Base-by-base conservation (phyloP, 2,113 vertebrate genomes). In the Aythya baeri region DNA sequence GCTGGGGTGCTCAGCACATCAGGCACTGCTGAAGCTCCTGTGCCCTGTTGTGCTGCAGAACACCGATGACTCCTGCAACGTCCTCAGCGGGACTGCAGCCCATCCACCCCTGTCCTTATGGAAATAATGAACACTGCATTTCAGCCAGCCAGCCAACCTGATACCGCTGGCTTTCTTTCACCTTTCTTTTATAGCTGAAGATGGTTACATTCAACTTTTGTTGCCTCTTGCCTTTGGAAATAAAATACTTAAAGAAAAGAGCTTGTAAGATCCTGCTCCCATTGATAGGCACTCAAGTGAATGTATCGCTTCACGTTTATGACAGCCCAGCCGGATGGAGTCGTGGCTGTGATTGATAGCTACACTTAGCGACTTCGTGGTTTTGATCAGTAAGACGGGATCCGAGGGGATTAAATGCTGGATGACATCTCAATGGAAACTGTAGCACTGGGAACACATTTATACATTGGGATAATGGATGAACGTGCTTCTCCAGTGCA, bases 381-480 rank as follows among this genome's bases (percentile, higher is more conserved):
- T 79, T 96, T 88, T 94, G 88, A 97, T 94, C 89, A 92, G 68
- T 87, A 81, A 88, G 89, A 80, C 88, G 93, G 89, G 70, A 95
- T 92, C 92, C 88, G 78, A 87, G 74, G 83, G 91, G 83, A 96
- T 95, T 95, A 95, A 93, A 96, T 1, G 8, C 73, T 95, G 86
- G 94, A 91, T 92, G 91, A 97, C 91, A 97, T 94, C 93, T 97
- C 96, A 96, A 32, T 96, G 96, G 91, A 95, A 95, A 93, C 76
- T 86, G 83, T 6, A 82, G 89, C 62, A 63, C 77, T 65, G 75
- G 84, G 92, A 96, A 96, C 62, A 87, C 14, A 0, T 90, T 93
- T 86, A 13, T 89, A 71, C 41, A 44, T 50, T 88, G 94, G 94
- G 86, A 93, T 92, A 97, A 97, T 90, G 87, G 94, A 96, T 95